Base-by-base conservation (phyloP, 2,797 vertebrate genomes). In the Merluccius polli region DNA sequence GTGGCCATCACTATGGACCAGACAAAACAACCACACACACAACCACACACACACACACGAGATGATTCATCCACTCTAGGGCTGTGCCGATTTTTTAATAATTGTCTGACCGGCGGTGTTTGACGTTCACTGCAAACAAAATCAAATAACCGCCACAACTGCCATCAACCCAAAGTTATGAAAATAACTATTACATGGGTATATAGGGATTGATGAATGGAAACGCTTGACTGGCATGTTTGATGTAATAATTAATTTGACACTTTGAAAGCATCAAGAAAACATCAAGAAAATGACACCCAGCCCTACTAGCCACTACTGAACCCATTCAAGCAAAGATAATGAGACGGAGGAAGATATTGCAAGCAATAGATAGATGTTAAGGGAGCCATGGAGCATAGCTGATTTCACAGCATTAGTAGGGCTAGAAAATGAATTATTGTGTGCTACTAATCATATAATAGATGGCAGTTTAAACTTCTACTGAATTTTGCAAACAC, bases 1-100 rank as follows among this genome's bases (percentile, higher is more conserved):
- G 98, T 99, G 52, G 98, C 98, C 98, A 99, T 99, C 78, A 99
- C 98, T 99, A 78, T 78, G 81, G 10, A 79, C 1, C 7, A 24
- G 36, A 80, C 0, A 79, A 4, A 80, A 27, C 52, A 52, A 13
- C 12, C 4, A 15, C 44, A 52, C 44, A 52, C 44, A 73, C 1
- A 63, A 3, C 65, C 27, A 75, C 0, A 13, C 41, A 65, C 8
- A 35, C 59, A 65, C 44, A 52, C 44, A 52, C 44, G n/a, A n/a
- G n/a, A n/a, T n/a, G n/a, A n/a, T n/a, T n/a, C n/a, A n/a, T n/a
- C n/a, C n/a, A n/a, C n/a, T n/a, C n/a, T n/a, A n/a, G n/a, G n/a
- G n/a, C n/a, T n/a, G n/a, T n/a, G n/a, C n/a, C n/a, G n/a, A n/a
- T n/a, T n/a, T n/a, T n/a, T n/a, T n/a, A n/a, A n/a, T n/a, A n/a